A percentile compares a stretch with the other conserved stretches of the same genome.
phyloP scores from a whole-genome alignment of 2,113 vertebrate species.

The Takifugu flavidus region DNA sequence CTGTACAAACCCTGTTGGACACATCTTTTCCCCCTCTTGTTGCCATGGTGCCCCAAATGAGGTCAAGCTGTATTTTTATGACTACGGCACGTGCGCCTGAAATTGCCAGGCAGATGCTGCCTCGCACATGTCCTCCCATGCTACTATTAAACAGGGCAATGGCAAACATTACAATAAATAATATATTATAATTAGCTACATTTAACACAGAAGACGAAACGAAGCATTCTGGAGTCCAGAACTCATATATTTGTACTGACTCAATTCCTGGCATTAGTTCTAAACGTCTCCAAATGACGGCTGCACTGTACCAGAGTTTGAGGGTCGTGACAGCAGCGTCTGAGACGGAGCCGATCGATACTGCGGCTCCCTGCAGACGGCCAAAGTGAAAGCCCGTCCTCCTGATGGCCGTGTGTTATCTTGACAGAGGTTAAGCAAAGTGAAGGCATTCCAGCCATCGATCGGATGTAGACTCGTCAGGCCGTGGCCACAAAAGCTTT shows the following conservation, averaged over 20 bases:
- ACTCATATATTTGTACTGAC: not conserved
- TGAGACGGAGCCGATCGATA: conserved; percentile 33
- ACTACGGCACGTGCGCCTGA: conserved; percentile 50
- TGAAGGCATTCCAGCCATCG: conserved; percentile 18
- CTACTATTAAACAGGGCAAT: conserved; percentile 48
- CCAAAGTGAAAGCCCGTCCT: conserved; percentile 41
- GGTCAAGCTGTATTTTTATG: conserved; percentile 60
- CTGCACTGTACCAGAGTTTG: no score
- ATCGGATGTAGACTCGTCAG: conserved; percentile 33
- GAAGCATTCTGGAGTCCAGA: not conserved
- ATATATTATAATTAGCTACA: no score
- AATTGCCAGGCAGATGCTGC: conserved; percentile 61
- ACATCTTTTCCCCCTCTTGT: conserved; percentile 28
- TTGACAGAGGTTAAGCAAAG: conserved; percentile 12
- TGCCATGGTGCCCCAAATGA: conserved; percentile 66
- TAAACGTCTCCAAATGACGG: no score
- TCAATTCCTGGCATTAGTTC: no score
- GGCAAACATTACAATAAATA: conserved; percentile 3
- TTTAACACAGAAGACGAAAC: no score
- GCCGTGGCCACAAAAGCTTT: conserved; percentile 8
- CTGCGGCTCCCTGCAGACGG: conserved; percentile 25
- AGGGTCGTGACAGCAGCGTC: not conserved
- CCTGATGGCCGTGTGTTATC: conserved; percentile 36
- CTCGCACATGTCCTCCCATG: conserved; percentile 16
- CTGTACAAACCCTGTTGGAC: not conserved